Evolutionary conservation across 2,888 invertebrate genomes (phyloP).

Genomic region (Lacanobia wlatinum): DNA sequence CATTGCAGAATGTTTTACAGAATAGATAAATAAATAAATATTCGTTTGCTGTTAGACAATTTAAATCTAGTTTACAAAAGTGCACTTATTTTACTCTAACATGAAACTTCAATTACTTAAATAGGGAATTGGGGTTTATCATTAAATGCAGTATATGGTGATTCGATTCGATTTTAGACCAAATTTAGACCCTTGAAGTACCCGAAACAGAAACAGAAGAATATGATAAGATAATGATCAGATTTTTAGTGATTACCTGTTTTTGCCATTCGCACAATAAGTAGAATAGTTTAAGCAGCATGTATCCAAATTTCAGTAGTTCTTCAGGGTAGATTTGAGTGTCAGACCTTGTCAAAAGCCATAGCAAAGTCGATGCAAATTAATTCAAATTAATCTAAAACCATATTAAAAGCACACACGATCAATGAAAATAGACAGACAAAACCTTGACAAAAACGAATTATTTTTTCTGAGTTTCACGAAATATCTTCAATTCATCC

Average conservation of each 20-base stretch:
- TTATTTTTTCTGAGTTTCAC: not conserved
- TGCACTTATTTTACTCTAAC: not conserved
- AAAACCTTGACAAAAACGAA: not conserved
- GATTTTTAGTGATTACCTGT: not conserved
- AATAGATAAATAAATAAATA: conserved; percentile 26
- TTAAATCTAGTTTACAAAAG: not conserved
- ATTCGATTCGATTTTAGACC: too few species aligned
- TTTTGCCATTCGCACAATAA: not conserved
- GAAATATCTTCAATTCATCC: conserved; percentile 2
- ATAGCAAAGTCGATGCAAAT: accelerated
- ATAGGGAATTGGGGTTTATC: not conserved
- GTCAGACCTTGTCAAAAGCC: not conserved
- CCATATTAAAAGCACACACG: too few species aligned
- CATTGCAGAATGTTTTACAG: conserved; percentile 5
- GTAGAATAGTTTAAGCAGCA: not conserved
- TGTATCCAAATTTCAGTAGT: not conserved
- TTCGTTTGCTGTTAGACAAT: not conserved
- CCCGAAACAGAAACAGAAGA: not conserved
- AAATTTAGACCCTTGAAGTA: not conserved
- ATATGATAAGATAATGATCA: not conserved
- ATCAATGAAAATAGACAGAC: not conserved
- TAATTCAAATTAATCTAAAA: not conserved
- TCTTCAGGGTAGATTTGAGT: not conserved
- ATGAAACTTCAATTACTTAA: not conserved
- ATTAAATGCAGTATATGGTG: too few species aligned